phyloP scores from a whole-genome alignment of 1,140 invertebrate species.

The Uloborus diversus region DNA sequence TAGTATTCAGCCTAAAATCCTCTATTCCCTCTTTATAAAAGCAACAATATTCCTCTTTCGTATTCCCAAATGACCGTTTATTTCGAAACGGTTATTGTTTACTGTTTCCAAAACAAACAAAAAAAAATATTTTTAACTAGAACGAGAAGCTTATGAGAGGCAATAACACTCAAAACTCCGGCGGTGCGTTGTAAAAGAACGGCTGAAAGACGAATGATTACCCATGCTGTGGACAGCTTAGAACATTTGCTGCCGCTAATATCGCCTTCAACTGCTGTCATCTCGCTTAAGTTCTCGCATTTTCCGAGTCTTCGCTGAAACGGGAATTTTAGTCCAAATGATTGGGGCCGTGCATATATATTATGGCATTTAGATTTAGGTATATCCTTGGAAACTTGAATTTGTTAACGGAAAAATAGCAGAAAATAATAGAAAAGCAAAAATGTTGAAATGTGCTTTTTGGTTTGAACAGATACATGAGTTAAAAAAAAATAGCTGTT shows the following conservation, averaged over 20 bases:
- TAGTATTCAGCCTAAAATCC: background rate
- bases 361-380: background rate
- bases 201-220: constrained; percentile 19
- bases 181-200: constrained; percentile 1
- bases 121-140: constrained; percentile 17
- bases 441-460: no score
- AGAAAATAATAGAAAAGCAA: no score
- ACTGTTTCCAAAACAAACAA: constrained; percentile 34
- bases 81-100: constrained; percentile 14
- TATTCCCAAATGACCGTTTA: constrained; percentile 6
- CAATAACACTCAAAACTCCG: constrained; percentile 39
- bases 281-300: constrained; percentile 28
- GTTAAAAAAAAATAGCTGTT: no score
- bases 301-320: background rate
- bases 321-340: background rate
- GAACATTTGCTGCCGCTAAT: constrained; percentile 7
- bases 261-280: constrained; percentile 25
- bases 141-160: constrained; percentile 24
- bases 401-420: no score
- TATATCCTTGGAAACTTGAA: no score
- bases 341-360: constrained; percentile 19
- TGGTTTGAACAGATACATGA: no score
- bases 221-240: constrained; percentile 24
- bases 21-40: background rate
- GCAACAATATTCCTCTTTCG: background rate